phyloP scores from a whole-genome alignment of 1,140 invertebrate species.

The Drosophila subpulchrella region DNA sequence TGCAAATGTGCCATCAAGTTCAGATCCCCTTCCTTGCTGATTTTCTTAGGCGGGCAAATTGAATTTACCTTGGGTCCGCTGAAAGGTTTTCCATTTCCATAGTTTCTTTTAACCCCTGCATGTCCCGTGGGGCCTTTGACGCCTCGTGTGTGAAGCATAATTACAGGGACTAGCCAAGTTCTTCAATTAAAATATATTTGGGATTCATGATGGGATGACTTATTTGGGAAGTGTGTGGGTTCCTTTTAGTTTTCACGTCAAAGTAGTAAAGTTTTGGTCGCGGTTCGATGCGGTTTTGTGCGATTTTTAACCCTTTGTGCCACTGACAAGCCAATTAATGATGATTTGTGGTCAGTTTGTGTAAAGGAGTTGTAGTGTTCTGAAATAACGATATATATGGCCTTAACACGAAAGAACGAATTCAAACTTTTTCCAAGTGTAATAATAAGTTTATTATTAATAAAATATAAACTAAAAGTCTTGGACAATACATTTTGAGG shows the following conservation, averaged over 20 bases:
- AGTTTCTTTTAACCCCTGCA: conserved; percentile 17
- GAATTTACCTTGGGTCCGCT: conserved; percentile 56
- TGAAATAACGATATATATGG: neutral
- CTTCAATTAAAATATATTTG: conserved; percentile 64
- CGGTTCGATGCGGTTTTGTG: conserved; percentile 37
- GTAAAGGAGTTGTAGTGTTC: conserved; percentile 9
- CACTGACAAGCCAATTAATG: conserved; percentile 61
- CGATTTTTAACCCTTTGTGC: conserved; percentile 53
- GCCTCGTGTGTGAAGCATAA: conserved; percentile 70
- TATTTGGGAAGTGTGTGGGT: conserved; percentile 13
- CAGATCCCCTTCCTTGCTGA: conserved; percentile 37
- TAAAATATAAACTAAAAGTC: no score
- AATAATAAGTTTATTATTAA: no score
- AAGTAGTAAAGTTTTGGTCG: conserved; percentile 15
- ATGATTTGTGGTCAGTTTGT: conserved; percentile 52
- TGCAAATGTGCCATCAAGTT: conserved; percentile 62
- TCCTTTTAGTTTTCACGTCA: conserved; percentile 43
- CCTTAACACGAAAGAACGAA: neutral
- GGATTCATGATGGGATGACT: conserved; percentile 22
- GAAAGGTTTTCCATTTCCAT: conserved; percentile 18
- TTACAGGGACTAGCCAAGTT: conserved; percentile 53
- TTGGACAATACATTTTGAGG: no score
- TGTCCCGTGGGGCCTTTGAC: conserved; percentile 39
- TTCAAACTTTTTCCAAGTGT: neutral
- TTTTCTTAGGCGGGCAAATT: conserved; percentile 65